Evolutionary conservation across 1,140 invertebrate genomes (phyloP), one percentile per base, ranked within the genome.

Genomic region (Chironomus striatipennis): DNA sequence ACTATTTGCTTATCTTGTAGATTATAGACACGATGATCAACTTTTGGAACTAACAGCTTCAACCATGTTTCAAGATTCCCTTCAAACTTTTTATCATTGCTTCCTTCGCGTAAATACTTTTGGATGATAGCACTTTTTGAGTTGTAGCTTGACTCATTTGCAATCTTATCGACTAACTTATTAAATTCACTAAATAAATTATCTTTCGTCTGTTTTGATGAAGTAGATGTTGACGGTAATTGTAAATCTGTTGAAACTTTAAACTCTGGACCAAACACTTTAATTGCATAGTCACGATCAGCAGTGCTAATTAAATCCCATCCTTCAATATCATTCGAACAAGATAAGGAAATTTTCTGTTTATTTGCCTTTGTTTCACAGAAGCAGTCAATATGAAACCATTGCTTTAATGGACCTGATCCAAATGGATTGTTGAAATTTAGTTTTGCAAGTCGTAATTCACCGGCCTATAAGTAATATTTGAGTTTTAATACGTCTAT

Each of bases 1-100:
- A 96, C 85, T 47, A 97, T 83, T 78, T 96, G 94, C 81, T 96
- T 97, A 79, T 90, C 95, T 82, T 96, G 94, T 21, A 98, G 82
- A 84, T 97, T 97, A 79, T 97, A 97, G 21, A 97, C 88, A 74
- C 92, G 85, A 80, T 96, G 94, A 2, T 88, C 86, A 47, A 91
- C 90, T 20, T 89, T 89, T 0, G 95, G 95, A 42, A 97, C 84
- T n/a, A 97, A 80, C 73, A 96, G 81, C 77, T 90, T 90, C 79
- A 94, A 88, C 92, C 94, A 94, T n/a, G 96, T 83, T 67, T 88
- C 83, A 10, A 93, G 79, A 83, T 96, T 90, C 2, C 94, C 90
- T 78, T 90, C 85, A 81, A 94, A 96, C 7, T 86, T 85, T 74
- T 86, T 88, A 74, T 47, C 15, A 74, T 73, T 78, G 15, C 64